Evolutionary conservation across 2,888 invertebrate species (phyloP), one percentile per base, ranked within the genome.

Genomic region (Eupithecia pulchellata): DNA sequence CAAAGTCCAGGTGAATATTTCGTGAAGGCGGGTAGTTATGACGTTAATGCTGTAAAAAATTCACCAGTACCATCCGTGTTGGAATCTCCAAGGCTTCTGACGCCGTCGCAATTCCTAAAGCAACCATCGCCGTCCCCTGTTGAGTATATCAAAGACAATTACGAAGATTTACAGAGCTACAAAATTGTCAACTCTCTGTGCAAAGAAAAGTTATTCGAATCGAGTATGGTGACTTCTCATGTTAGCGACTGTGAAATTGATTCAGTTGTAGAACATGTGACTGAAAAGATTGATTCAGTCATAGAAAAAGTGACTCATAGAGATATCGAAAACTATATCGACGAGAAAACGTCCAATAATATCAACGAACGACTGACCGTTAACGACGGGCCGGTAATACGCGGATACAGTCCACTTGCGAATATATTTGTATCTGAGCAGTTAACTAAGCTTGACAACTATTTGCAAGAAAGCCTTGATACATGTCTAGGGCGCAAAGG

Each of bases 141-240:
- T 52, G 66, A 64, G 29, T 66, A 68, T 52, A 68, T 93, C 60
- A 90, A 86, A 77, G 86, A 93, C 72, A 84, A 90, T 70, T 93
- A 84, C 77, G 90, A 90, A 84, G 93, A 93, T 81, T 86, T 94
- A 73, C 88, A 90, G 68, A 94, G 94, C 78, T 94, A 94, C 78
- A 93, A 92, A 85, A 92, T 94, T 68, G 93, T 94, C n/a, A 93
- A 87, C 77, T 90, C 90, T 9, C 69, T 94, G 30, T 87, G 86
- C 72, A 92, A 90, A 78, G 91, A 89, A 74, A 87, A 88, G 67
- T 75, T 84, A 71, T 81, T 85, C 57, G 86, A 87, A 73, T 78
- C 78, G 39, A 79, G 84, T 64, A 74, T 67, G 58, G 11, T 55
- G 36, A 64, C 71, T 36, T 67, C 66, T 47, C 61, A 75, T 1